Evolutionary conservation across 2,888 invertebrate genomes (phyloP), one percentile per base, ranked within the genome.

Genomic region (Nematopogon swammerdamellus): DNA sequence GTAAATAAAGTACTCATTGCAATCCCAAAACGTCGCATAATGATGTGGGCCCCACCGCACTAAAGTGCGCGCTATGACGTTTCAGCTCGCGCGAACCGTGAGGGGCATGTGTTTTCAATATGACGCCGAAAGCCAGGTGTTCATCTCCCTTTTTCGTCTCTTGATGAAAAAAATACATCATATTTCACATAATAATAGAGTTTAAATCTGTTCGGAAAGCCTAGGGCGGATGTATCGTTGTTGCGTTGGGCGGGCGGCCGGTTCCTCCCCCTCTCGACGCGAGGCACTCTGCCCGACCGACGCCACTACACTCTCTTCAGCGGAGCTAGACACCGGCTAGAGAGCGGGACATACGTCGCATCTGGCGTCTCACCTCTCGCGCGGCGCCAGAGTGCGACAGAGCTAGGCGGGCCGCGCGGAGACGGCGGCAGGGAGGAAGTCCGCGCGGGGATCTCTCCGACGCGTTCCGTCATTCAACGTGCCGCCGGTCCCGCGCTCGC

Each of bases 31-130:
- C 65, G 68, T 77, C 77, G 76, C 75, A 76, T 77, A 77, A 77
- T 74, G 75, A 68, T 68, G 66, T 71, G 69, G 70, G 46, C 44
- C 72, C 73, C 73, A n/a, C n/a, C n/a, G n/a, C 70, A 70, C 74
- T 71, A 75, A 79, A 79, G 70, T 77, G 76, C 77, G 77, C 77
- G 75, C 75, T 76, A 76, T 74, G 76, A 76, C 72, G 76, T 79
- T 77, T 74, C 75, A 76, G 17, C 18, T 17, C 20, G 19, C 45
- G 10, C 74, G 74, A 72, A 74, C 74, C 72, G 75, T 73, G 72
- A 64, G 67, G 70, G 70, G 74, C 77, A 76, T 77, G 77, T 71
- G 76, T 74, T 75, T 72, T 68, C 70, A 65, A 75, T 73, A 74
- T 77, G 74, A 76, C 68, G 75, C 69, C 70, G 68, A 73, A 74